Evolutionary conservation across 2,797 vertebrate species (phyloP).

Genomic region (Hippocampus kuda): DNA sequence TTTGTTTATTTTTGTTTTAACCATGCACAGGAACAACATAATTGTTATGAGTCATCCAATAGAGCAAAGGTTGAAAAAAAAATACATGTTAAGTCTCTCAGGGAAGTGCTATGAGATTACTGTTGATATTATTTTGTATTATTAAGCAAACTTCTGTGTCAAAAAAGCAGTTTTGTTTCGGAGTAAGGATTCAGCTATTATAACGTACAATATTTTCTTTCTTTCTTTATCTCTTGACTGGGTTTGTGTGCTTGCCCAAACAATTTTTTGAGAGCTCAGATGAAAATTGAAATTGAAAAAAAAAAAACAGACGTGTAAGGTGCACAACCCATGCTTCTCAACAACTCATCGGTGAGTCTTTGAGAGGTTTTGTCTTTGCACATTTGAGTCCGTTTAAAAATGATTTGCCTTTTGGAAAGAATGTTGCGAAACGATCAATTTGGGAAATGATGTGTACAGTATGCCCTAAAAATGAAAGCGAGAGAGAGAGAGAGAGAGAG

Average conservation of each 20-base stretch:
- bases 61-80: background rate
- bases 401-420: constrained; percentile 8
- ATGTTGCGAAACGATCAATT: background rate
- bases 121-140: constrained; percentile 1
- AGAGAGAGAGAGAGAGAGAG: constrained; percentile 8
- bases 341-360: constrained; percentile 15
- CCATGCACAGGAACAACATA: background rate
- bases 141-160: background rate
- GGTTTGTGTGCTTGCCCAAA: background rate
- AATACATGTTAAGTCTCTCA: background rate
- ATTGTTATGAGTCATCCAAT: background rate
- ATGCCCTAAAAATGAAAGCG: background rate
- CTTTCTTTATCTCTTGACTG: background rate
- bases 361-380: constrained; percentile 6
- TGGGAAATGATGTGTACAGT: background rate
- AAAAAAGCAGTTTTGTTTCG: background rate
- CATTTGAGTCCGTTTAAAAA: background rate
- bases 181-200: background rate
- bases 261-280: constrained; percentile 4
- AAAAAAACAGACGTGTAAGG: constrained; percentile 3
- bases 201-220: background rate
- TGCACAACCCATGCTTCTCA: constrained; percentile 1
- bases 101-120: background rate
- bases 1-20: background rate
- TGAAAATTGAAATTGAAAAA: constrained; percentile 20